These are phyloP conservation scores for Aleiodes sp. DNA, from an alignment of 1,140 invertebrate species.

Conservation along the genomic window DNA sequence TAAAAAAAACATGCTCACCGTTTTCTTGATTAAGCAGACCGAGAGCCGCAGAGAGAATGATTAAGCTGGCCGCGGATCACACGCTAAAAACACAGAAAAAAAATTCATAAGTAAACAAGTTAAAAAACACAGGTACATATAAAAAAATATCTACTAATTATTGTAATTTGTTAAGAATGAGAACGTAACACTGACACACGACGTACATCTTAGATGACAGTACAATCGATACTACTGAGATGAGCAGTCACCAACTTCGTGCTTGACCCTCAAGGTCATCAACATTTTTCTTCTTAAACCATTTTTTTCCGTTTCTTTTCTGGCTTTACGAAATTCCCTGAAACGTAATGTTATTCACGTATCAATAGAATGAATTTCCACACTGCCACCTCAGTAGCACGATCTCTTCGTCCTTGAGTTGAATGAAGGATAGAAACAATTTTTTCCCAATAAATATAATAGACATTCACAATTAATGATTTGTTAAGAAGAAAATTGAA, in stretches of 20 bases:
- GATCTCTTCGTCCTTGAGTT: constrained; percentile 28
- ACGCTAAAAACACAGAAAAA: not conserved
- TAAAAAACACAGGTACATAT: not conserved
- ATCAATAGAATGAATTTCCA: too few species aligned
- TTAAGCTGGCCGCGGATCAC: not conserved
- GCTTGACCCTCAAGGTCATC: constrained; percentile 52
- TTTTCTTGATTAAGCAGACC: not conserved
- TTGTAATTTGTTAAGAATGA: not conserved
- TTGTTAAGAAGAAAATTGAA: too few species aligned
- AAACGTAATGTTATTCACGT: not conserved
- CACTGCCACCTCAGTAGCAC: not conserved
- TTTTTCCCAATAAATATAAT: too few species aligned
- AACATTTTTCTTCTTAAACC: constrained; percentile 43
- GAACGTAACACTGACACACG: not conserved
- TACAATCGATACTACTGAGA: constrained; percentile 53
- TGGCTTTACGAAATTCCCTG: constrained; percentile 49
- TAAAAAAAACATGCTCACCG: too few species aligned
- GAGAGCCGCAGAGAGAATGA: not conserved
- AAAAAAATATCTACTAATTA: too few species aligned
- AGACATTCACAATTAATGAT: not conserved
- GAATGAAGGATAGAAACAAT: constrained; percentile 6
- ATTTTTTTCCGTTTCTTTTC: too few species aligned
- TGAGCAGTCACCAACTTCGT: constrained; percentile 43
- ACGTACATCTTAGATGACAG: constrained; percentile 53
- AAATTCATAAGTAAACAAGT: not conserved